These are phyloP conservation scores for Lontra canadensis DNA, from an alignment of 2,113 vertebrate genomes.

Conservation along the genomic window DNA sequence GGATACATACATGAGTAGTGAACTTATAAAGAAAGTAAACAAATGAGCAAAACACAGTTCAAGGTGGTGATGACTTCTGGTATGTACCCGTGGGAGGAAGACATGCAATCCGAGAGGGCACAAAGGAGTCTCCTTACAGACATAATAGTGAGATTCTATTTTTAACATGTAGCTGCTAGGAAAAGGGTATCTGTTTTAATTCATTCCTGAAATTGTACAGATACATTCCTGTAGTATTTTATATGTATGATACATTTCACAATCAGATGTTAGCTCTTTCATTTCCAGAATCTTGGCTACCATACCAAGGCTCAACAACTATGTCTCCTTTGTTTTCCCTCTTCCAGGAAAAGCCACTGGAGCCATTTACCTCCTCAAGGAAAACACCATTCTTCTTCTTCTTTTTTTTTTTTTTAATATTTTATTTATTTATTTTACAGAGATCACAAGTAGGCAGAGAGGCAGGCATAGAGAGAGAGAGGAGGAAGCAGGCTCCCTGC, in stretches of 20 bases:
- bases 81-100: background rate
- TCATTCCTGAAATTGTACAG: background rate
- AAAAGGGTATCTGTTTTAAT: background rate
- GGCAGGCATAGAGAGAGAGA: too few relatives aligned
- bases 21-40: constrained; percentile 2
- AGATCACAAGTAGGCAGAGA: too few relatives aligned
- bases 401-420: too few relatives aligned
- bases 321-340: background rate
- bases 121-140: background rate
- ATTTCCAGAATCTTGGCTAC: background rate
- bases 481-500: too few relatives aligned
- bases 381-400: background rate
- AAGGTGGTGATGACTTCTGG: background rate
- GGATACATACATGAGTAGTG: background rate
- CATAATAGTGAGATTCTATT: background rate
- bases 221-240: background rate
- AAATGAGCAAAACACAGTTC: constrained; percentile 3
- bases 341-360: background rate
- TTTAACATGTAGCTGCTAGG: background rate
- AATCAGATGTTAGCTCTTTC: background rate
- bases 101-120: background rate
- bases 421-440: too few relatives aligned
- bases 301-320: background rate
- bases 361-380: background rate
- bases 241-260: background rate